A percentile compares a stretch with the other conserved stretches of the same genome.
Evolutionary conservation across 2,113 vertebrate genomes (phyloP).

Genomic region (Mesembrinibis cayennensis): DNA sequence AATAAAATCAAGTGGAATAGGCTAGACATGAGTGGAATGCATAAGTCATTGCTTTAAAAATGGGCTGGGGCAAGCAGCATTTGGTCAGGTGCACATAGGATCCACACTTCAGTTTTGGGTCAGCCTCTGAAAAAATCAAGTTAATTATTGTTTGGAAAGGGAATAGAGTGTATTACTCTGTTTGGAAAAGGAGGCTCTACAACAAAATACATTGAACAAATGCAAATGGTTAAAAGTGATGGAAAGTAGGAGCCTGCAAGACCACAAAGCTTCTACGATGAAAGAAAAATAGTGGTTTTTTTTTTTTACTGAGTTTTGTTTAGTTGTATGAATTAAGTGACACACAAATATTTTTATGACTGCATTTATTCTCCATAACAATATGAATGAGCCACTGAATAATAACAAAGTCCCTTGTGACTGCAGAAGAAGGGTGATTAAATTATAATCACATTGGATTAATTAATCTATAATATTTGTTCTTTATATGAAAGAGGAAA

Average conservation of each 20-base stretch:
- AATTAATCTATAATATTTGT: constrained; percentile 99
- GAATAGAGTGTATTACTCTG: not conserved
- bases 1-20: constrained; percentile 50
- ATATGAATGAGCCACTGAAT: constrained; percentile 83
- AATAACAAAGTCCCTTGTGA: constrained; percentile 83
- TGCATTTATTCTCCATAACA: constrained; percentile 78
- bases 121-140: constrained; percentile 3
- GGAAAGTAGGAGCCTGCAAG: not conserved
- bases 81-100: not conserved
- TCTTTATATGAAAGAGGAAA: constrained; percentile 89
- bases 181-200: not conserved
- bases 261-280: not conserved
- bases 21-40: not conserved
- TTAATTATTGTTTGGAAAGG: constrained; percentile 17
- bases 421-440: constrained; percentile 92
- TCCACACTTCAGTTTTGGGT: not conserved
- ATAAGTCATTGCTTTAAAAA: constrained; percentile 35
- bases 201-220: not conserved
- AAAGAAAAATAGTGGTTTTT: not conserved
- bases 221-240: not conserved
- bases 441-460: constrained; percentile 98
- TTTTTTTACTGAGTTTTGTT: constrained; percentile 20
- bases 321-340: constrained; percentile 66
- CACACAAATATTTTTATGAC: constrained; percentile 78
- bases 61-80: not conserved